Conservation (phyloP, 2,113 vertebrate species). For the Entelurus aequoreus region DNA sequence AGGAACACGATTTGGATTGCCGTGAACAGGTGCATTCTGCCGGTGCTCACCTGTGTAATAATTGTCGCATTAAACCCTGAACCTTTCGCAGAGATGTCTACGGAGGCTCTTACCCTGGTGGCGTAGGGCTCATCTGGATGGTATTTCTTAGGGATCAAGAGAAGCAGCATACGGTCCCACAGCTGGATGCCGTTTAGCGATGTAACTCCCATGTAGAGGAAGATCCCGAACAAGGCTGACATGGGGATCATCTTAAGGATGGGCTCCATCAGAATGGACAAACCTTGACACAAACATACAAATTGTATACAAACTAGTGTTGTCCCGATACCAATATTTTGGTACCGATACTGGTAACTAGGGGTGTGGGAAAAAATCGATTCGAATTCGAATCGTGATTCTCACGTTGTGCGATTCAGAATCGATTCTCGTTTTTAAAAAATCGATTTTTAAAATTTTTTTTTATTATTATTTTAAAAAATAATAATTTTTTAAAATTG, state of each 20-base stretch:
- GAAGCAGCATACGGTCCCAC: constrained; percentile 86
- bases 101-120: constrained; percentile 71
- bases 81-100: not conserved
- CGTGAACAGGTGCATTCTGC: constrained; percentile 91
- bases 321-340: no score
- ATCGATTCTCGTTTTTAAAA: no score
- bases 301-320: no score
- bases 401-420: no score
- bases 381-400: no score
- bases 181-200: constrained; percentile 94
- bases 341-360: no score
- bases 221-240: constrained; percentile 92
- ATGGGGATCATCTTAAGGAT: constrained; percentile 87
- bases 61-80: not conserved
- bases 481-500: no score
- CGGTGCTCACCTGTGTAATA: constrained; percentile 82
- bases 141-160: constrained; percentile 89
- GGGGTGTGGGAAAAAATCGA: no score
- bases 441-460: no score
- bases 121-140: constrained; percentile 82
- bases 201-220: constrained; percentile 97
- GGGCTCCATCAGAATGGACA: constrained; percentile 94
- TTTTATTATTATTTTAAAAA: no score
- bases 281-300: constrained; percentile 63
- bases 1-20: constrained; percentile 80